Evolutionary conservation across 2,797 vertebrate species (phyloP).

Genomic region (Crocodylus rhombifer): DNA sequence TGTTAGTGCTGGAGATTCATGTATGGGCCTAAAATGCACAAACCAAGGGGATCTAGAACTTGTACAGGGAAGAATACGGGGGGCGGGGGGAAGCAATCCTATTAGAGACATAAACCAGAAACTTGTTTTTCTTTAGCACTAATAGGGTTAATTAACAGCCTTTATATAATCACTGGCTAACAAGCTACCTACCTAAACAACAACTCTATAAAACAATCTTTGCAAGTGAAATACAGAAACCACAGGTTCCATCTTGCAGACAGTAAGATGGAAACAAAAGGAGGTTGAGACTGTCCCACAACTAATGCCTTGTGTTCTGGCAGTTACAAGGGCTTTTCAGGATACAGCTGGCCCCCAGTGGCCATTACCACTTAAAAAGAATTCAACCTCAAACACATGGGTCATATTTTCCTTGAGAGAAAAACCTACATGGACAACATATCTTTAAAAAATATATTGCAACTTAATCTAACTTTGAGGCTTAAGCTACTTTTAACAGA

Average conservation of each 20-base stretch:
- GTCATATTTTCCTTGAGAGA: not conserved
- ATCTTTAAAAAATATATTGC: no score
- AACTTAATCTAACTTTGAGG: not conserved
- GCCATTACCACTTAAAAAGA: not conserved
- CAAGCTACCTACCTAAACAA: no score
- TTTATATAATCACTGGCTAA: no score
- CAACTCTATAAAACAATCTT: no score
- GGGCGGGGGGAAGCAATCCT: no score
- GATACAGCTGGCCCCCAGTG: not conserved
- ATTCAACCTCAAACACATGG: not conserved
- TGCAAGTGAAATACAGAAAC: not conserved
- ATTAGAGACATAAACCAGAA: no score
- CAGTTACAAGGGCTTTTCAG: not conserved
- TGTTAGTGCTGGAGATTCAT: no score
- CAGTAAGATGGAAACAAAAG: not conserved
- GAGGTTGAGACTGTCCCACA: not conserved
- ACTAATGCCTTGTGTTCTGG: fast-evolving
- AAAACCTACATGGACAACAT: not conserved
- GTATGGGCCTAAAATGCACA: no score
- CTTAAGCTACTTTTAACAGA: not conserved
- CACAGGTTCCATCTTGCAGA: not conserved
- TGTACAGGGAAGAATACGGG: no score
- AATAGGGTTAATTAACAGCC: no score
- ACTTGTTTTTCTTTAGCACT: no score
- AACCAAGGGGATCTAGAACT: no score